Conservation (phyloP, 2,888 invertebrate genomes). For the Drosophila vallismaia region DNA sequence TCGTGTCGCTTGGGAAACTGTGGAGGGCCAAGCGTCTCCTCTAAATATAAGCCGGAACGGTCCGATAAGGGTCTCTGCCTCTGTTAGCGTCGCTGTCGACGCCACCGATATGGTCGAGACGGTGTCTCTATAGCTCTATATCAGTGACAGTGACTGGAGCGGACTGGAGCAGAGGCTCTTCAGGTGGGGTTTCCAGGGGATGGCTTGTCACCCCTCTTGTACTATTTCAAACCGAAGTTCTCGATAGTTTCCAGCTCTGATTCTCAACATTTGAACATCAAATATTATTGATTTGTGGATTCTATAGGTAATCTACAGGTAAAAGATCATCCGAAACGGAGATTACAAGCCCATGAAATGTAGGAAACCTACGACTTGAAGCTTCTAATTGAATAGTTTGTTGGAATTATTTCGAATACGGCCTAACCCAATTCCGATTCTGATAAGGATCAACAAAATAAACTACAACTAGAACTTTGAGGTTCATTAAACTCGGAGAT, state of each 20-base stretch:
- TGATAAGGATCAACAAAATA: neutral
- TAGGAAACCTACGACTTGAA: neutral
- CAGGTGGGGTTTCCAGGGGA: slow-evolving; percentile 2
- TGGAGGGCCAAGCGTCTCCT: slow-evolving; percentile 45
- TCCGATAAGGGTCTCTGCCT: slow-evolving; percentile 51
- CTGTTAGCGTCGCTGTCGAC: slow-evolving; percentile 18
- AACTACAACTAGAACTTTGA: neutral
- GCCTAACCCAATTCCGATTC: neutral
- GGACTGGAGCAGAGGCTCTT: slow-evolving; percentile 19
- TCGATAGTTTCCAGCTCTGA: too few species aligned
- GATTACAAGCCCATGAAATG: too few species aligned
- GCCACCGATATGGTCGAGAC: slow-evolving; percentile 14
- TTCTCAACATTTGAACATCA: too few species aligned
- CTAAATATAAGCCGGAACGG: slow-evolving; percentile 60
- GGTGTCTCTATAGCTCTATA: slow-evolving; percentile 20
- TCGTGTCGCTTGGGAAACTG: slow-evolving; percentile 64
- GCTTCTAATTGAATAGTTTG: neutral
- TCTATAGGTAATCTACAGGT: too few species aligned
- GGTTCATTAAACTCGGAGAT: neutral
- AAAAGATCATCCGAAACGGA: neutral
- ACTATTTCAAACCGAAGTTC: too few species aligned
- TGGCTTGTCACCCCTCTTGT: neutral
- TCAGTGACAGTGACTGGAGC: too few species aligned
- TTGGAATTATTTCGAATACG: neutral
- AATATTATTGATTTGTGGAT: too few species aligned